Evolutionary conservation across 2,888 invertebrate genomes (phyloP).

Genomic region (Lepetodrilus schrolli): DNA sequence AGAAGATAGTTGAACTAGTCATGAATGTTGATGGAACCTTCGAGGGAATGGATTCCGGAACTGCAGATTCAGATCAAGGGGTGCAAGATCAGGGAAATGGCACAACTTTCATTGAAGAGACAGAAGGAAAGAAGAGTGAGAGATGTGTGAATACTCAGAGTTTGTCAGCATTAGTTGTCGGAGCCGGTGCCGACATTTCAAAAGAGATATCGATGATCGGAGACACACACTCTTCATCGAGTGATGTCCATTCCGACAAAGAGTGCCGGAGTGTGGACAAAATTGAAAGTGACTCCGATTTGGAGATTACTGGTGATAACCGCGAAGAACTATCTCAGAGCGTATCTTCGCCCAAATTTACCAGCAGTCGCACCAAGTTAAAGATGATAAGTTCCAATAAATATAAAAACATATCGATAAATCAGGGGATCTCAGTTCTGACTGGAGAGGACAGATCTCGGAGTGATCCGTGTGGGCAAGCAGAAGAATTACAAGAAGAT

Average conservation of each 20-base stretch:
- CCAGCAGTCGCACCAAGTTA: not conserved
- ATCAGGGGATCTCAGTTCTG: too few relatives aligned
- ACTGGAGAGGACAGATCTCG: too few relatives aligned
- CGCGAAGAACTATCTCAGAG: constrained; percentile 40
- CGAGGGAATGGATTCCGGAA: not conserved
- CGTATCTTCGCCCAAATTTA: constrained; percentile 32
- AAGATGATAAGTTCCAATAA: too few relatives aligned
- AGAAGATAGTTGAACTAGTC: not conserved
- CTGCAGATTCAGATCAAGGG: not conserved
- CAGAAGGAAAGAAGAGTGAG: not conserved
- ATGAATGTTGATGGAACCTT: not conserved
- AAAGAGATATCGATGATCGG: not conserved
- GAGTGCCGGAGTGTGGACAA: too few relatives aligned
- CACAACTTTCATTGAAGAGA: too few relatives aligned
- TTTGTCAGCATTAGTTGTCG: too few relatives aligned
- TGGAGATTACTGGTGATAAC: constrained; percentile 51
- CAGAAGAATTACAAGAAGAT: too few relatives aligned
- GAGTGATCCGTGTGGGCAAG: too few relatives aligned
- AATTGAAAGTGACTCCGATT: constrained; percentile 44
- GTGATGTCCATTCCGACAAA: not conserved
- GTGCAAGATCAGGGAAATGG: too few relatives aligned
- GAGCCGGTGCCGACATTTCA: not conserved
- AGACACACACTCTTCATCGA: not conserved
- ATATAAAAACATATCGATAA: too few relatives aligned
- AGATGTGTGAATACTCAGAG: not conserved